phyloP scores from a whole-genome alignment of 30 jellyfish, hydroid and myxozoan species.

The Turritopsis dohrnii region DNA sequence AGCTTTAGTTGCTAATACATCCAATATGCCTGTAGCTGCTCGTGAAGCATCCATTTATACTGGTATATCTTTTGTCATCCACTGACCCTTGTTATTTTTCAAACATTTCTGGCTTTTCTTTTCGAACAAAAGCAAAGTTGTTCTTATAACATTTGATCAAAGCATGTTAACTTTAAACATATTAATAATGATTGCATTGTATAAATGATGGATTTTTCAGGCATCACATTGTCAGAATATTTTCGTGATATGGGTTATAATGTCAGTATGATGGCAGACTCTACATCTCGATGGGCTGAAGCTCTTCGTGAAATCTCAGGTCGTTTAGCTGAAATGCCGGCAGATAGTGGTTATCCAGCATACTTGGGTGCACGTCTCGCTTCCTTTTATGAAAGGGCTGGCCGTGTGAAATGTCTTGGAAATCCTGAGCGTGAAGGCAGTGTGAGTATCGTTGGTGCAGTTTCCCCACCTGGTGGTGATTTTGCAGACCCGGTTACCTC shows the following conservation, averaged over 20 bases:
- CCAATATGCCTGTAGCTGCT: constrained; percentile 99
- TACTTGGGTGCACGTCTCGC: constrained; percentile 98
- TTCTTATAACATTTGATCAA: no score
- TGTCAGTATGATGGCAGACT: constrained; percentile 99
- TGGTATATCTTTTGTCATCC: constrained; percentile 38
- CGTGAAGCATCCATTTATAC: constrained; percentile 99
- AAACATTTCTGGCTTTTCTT: not conserved
- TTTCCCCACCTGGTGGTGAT: constrained; percentile 99
- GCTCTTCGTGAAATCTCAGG: constrained; percentile 99
- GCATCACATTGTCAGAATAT: constrained; percentile 94
- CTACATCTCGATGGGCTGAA: constrained; percentile 99
- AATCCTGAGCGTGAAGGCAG: constrained; percentile 99
- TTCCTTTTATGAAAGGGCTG: constrained; percentile 99
- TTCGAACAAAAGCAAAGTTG: not conserved
- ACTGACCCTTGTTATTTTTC: not conserved
- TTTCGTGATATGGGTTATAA: constrained; percentile 98
- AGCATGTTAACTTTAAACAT: no score
- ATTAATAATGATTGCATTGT: no score
- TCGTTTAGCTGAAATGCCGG: constrained; percentile 99
- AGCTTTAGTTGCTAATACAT: constrained; percentile 98
- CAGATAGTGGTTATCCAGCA: constrained; percentile 99
- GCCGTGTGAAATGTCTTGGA: constrained; percentile 90
- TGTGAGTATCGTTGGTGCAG: constrained; percentile 99
- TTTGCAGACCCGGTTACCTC: constrained; percentile 99
- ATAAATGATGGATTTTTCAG: constrained; percentile 23